Base-by-base conservation (phyloP, 2,888 invertebrate species). In the Chalcis sispes region DNA sequence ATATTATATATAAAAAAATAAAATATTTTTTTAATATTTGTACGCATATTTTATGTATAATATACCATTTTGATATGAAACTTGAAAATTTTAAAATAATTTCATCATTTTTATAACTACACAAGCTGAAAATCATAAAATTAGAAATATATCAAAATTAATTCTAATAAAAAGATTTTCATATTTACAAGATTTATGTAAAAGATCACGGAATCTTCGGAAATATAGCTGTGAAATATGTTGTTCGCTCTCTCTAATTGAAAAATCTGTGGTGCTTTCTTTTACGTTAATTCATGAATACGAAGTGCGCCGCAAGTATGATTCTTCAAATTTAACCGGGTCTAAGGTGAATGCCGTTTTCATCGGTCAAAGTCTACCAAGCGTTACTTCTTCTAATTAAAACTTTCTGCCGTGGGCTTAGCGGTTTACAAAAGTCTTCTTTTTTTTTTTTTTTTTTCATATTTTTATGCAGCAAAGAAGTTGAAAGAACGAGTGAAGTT, bases 341-440 rank as follows among this genome's bases (percentile, higher is more conserved):
- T n/a, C n/a, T n/a, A n/a, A n/a, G n/a, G 46, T 66, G 50, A 50
- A 27, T 18, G 50, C 18, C 42, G 52, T 65, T 66, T 72, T 56
- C 62, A 67, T 66, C 72, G 72, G 42, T 66, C 70, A 72, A 76
- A 67, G 62, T 62, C 66, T 32, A 59, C 7, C 46, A 23, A 27
- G 61, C 50, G 76, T 29, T 58, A 72, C 72, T 72, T 18, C 36
- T 23, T 61, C 69, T 72, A 72, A 77, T 77, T 77, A 77, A 77
- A 77, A 77, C 56, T 72, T 72, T 64, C 25, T 27, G 32, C 48
- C 20, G 50, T 64, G 29, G n/a, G 32, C 64, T 67, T 25, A 32
- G 50, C 42, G 40, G 8, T 67, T 72, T 40, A 66, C 7, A 48
- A 66, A 71, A 72, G 50, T 58, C 58, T 72, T 59, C 4, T 4